Evolutionary conservation across 1,140 invertebrate species (phyloP), one percentile per base, ranked within the genome.

Genomic region (Drosophila sp.): DNA sequence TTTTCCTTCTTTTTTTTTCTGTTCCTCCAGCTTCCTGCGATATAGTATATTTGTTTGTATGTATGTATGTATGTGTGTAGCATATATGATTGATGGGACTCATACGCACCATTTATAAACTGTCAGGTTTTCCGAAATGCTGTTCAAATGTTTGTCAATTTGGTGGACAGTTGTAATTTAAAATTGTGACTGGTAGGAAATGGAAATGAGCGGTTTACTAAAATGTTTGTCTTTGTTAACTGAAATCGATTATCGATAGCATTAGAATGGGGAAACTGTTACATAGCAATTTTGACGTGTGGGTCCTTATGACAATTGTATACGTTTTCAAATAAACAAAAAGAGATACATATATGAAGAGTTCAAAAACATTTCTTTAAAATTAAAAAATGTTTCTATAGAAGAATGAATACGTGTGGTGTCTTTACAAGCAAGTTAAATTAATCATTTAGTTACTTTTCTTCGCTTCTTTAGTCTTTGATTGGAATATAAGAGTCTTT

Each of bases 71-170:
- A 70, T 76, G 60, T 38, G 8, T 38, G 2, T 38, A 38, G 35
- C 35, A 3, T 38, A 11, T 76, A 84, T 87, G 83, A 87, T 87
- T 79, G 75, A 69, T 56, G 66, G 64, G 35, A 66, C 70, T 61
- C 41, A 72, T 64, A 60, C 11, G 44, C 44, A 55, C 38, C 79
- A 72, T 80, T 87, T 69, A 87, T 83, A 71, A 77, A 83, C 83
- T 83, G 83, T 70, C 79, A 68, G 65, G 30, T 70, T 55, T 66
- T 27, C 60, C 60, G 25, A 79, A 82, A 72, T 82, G 57, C 64
- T 41, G 65, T 58, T 66, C 76, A 63, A 82, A 83, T 83, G 82
- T 76, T 83, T 83, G 72, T 71, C 83, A 79, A 83, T 87, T 73
- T 58, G 40, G 66, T 55, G 56, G 58, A 70, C 67, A 78, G 47